A percentile compares a stretch with the other conserved stretches of the same genome.
These are phyloP conservation scores for Cydia strobilella DNA, from an alignment of 1,140 invertebrate genomes.

Conservation along the genomic window DNA sequence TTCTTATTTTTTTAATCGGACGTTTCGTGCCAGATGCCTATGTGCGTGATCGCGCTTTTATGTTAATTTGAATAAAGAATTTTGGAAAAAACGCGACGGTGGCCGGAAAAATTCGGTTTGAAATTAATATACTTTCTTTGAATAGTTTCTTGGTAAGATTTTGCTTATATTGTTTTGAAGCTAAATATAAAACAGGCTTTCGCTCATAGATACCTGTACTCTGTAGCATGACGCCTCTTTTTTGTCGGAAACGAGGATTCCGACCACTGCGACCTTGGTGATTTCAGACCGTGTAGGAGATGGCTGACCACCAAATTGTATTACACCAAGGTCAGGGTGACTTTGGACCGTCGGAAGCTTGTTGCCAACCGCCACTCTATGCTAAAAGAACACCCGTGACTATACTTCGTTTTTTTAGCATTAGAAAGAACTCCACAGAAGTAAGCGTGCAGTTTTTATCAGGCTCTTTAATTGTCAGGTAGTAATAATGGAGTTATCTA, in stretches of 20 bases:
- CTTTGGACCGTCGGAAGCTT: too few relatives aligned
- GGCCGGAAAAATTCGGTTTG: background rate
- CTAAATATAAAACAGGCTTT: background rate
- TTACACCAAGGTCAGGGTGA: too few relatives aligned
- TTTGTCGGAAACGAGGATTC: background rate
- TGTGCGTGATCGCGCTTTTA: conserved; percentile 29
- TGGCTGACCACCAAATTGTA: too few relatives aligned
- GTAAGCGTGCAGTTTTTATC: too few relatives aligned
- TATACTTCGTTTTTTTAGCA: too few relatives aligned
- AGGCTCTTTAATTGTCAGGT: too few relatives aligned
- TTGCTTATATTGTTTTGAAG: background rate
- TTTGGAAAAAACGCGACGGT: conserved; percentile 2
- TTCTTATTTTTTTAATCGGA: conserved; percentile 30
- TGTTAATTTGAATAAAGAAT: conserved; percentile 31
- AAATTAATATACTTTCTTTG: conserved; percentile 2
- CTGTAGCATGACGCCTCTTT: background rate
- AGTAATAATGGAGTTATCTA: too few relatives aligned
- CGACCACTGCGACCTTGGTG: too few relatives aligned
- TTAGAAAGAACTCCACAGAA: too few relatives aligned
- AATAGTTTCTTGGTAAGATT: background rate
- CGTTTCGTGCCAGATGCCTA: conserved; percentile 30
- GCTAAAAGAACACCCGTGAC: too few relatives aligned
- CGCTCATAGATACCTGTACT: background rate
- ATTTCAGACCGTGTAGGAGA: too few relatives aligned
- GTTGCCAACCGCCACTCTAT: too few relatives aligned